Base-by-base conservation (phyloP, 2,797 vertebrate genomes). In the Chaunax sp. region DNA sequence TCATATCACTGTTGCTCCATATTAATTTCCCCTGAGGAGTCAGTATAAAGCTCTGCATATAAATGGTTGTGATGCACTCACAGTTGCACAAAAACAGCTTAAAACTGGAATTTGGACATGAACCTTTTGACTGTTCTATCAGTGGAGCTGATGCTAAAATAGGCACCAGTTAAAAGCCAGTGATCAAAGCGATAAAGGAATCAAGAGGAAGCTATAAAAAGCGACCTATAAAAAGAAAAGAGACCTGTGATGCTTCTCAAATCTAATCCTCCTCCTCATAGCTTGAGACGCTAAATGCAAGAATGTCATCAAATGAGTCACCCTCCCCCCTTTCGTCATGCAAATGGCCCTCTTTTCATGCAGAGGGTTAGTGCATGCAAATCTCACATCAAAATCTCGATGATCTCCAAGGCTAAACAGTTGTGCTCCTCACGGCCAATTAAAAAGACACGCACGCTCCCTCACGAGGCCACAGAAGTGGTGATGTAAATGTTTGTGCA, bases 21-120 rank as follows among this genome's bases (percentile, higher is more conserved):
- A 72, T 77, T 79, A 53, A 88, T 86, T 84, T 83, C 66, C 75
- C 79, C 7, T 0, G 74, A 84, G 80, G 68, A 68, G 66, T 51
- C 69, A 7, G 57, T 1, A 23, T 13, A 20, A 53, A 57, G 37
- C 35, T 64, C 45, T 71, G 64, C 67, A 80, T 82, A 51, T 64
- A 62, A 78, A 84, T 64, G 59, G 15, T 18, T 40, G 30, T 54
- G 56, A 81, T 22, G 50, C 47, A 35, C 46, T 65, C 62, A 28
- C 45, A 47, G 14, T n/a, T 16, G 15, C 53, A 40, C 50, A 25
- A 22, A 16, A 20, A 22, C 18, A 55, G n/a, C 59, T 70, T 25
- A 54, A 38, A 60, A 1, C 15, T 52, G 16, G 49, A n/a, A 65
- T 75, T 55, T 66, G 51, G 5, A 13, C 23, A 16, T 1, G 16